Conservation (phyloP, 2,797 vertebrate species). For the Hyperoplus immaculatus region DNA sequence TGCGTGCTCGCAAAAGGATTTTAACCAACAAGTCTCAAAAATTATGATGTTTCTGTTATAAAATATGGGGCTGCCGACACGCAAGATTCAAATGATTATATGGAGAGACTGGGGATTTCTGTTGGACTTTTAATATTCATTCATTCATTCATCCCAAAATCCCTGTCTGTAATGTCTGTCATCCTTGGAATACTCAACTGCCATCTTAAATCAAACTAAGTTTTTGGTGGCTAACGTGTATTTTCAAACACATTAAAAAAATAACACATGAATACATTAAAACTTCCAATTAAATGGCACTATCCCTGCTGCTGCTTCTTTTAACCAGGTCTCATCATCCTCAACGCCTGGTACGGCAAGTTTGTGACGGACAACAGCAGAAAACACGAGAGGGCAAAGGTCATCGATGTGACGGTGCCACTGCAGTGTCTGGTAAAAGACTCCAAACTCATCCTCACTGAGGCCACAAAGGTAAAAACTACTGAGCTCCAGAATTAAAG, state of each 20-base stretch:
- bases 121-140: background rate
- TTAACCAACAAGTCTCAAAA: constrained; percentile 21
- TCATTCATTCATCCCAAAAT: background rate
- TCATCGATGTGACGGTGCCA: constrained; percentile 97
- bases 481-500: background rate
- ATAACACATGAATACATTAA: background rate
- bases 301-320: background rate
- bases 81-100: background rate
- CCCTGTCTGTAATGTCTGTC: background rate
- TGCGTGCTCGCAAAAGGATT: constrained; percentile 18
- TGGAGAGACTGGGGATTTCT: background rate
- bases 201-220: background rate
- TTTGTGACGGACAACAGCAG: constrained; percentile 97
- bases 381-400: constrained; percentile 93
- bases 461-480: constrained; percentile 92
- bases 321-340: constrained; percentile 92
- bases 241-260: constrained; percentile 1
- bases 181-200: background rate
- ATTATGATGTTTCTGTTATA: background rate
- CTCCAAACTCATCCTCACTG: constrained; percentile 98
- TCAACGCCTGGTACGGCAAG: constrained; percentile 98
- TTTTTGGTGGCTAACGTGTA: background rate
- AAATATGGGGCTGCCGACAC: background rate
- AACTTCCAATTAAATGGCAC: background rate
- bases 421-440: constrained; percentile 99